Conservation (phyloP, 2,113 vertebrate genomes). For the Cottus gobio region DNA sequence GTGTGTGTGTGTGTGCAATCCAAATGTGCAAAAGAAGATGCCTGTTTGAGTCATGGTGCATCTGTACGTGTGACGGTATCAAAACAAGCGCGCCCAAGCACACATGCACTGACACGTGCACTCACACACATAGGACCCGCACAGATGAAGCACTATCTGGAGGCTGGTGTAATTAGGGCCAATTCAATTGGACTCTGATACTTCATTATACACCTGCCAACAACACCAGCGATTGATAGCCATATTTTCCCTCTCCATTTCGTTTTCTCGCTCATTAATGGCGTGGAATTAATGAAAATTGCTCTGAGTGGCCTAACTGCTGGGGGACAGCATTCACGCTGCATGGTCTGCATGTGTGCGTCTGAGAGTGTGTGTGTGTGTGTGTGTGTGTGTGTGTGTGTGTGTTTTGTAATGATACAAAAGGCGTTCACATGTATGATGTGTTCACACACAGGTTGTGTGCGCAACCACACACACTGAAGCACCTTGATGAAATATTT, state of each 20-base stretch:
- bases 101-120: background rate
- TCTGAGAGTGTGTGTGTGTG: constrained; percentile 11
- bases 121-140: constrained; percentile 64
- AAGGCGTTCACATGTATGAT: constrained; percentile 26
- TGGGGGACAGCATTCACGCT: constrained; percentile 50
- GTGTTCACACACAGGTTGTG: constrained; percentile 13
- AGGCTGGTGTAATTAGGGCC: constrained; percentile 83
- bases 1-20: constrained; percentile 25
- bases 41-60: constrained; percentile 4
- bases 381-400: constrained; percentile 3
- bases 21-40: constrained; percentile 22
- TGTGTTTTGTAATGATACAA: constrained; percentile 14
- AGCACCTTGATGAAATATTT: constrained; percentile 56
- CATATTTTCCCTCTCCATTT: constrained; percentile 80
- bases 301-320: constrained; percentile 56
- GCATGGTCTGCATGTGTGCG: constrained; percentile 36
- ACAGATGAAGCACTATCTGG: constrained; percentile 82
- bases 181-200: constrained; percentile 83
- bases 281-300: constrained; percentile 79
- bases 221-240: constrained; percentile 80
- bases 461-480: constrained; percentile 16
- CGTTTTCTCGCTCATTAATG: constrained; percentile 81
- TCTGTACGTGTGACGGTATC: constrained; percentile 27
- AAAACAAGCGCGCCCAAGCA: background rate
- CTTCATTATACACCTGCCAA: constrained; percentile 85